Base-by-base conservation (phyloP, 2,888 invertebrate genomes). In the Chironomus tentans region DNA sequence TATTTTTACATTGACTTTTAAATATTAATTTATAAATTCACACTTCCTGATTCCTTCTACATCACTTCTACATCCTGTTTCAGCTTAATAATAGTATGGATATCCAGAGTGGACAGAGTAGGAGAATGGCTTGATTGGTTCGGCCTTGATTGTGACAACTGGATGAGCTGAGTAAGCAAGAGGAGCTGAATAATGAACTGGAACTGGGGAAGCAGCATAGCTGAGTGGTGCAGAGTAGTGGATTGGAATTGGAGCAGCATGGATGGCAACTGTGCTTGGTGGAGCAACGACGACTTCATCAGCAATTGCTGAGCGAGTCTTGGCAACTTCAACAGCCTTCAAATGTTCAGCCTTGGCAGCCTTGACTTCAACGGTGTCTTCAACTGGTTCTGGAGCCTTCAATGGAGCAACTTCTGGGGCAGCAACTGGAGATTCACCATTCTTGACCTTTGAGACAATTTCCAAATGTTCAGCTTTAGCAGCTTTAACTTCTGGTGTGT, bases 401-500 rank as follows among this genome's bases (percentile, higher is more conserved):
- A 24, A 78, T 69, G 79, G 79, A 68, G 80, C 77, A 3, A 77
- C 76, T 68, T 75, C 77, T n/a, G 70, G 74, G 18, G 80, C 81
- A 5, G 38, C 38, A 38, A 38, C 38, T 2, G 10, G 10, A 10
- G 38, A 7, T 38, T 81, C 80, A 72, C 81, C 81, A 78, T 80
- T 69, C 77, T 82, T 81, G 0, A 82, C 84, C 76, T 82, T 82
- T 6, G 81, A 79, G n/a, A 82, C 78, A 0, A 83, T 84, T 15
- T 80, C 81, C 46, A 84, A 80, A 77, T 84, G 84, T 10, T 81
- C 82, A 50, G 79, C 79, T 4, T 82, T 82, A 4, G 84, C 84
- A 80, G 81, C 79, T 50, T 81, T 81, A 65, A 84, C 83, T 80
- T 86, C 86, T 48, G 83, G 83, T 3, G 86, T 85, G 75, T 85